Evolutionary conservation across 1,140 invertebrate genomes (phyloP), one percentile per base, ranked within the genome.

Genomic region (Tetramorium alpestre): DNA sequence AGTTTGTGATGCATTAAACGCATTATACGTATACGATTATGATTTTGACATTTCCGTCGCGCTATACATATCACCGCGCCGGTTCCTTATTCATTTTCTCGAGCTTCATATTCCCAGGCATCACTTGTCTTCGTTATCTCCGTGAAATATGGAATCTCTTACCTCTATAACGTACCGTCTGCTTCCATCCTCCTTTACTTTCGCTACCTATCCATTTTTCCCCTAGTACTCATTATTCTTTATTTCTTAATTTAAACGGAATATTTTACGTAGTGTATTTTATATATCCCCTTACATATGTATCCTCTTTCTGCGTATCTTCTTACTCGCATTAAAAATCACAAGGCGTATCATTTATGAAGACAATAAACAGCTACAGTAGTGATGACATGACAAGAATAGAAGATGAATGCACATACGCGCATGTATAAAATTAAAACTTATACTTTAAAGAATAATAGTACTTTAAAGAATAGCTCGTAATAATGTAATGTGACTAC

Each of bases 41-140:
- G 58, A 65, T 67, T 87, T 69, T 51, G 22, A 54, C 51, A 44
- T 84, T 28, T 64, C 44, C 51, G 76, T 88, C 70, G 90, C 82
- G 75, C 41, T 56, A 41, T 82, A 82, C 87, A 64, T 64, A 65
- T 69, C 72, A 84, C 67, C n/a, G 76, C 70, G 49, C 62, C 72
- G 76, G 65, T 88, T 65, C 41, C 76, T 75, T 81, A 81, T 81
- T 72, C 54, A 65, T 69, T 76, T 51, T 62, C 77, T 73, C 85
- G 47, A 54, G 28, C 25, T 89, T 87, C 78, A 49, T 81, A 44
- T 81, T 70, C 49, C 65, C 65, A 44, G 65, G 38, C 65, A 81
- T 81, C 78, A 81, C 78, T 81, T 81, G 78, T 81, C 78, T 81
- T 81, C 78, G 64, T 81, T 81, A 72, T 81, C 77, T 72, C 64